A percentile compares a stretch with the other conserved stretches of the same genome.
Conservation (phyloP, 2,797 vertebrate genomes). For the Carapus acus region DNA sequence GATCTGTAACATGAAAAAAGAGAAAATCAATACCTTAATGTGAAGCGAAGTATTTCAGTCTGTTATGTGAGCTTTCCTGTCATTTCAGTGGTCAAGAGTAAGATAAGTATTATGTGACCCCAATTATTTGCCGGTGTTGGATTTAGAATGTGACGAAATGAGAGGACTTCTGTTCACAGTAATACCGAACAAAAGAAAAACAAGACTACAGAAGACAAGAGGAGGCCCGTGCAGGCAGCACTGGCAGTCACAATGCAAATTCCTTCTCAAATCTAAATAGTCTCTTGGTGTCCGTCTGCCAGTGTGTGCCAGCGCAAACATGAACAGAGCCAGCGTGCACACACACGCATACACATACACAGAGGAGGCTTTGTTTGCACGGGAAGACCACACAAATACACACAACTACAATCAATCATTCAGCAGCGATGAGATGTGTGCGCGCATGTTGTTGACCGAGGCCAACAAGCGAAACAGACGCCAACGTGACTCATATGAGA, state of each 20-base stretch:
- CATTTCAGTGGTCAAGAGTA: too few relatives aligned
- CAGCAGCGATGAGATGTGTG: conserved; percentile 1
- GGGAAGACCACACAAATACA: conserved; percentile 30
- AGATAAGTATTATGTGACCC: not conserved
- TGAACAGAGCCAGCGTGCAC: conserved; percentile 39
- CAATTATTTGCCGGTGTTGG: not conserved
- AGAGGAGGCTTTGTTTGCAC: conserved; percentile 58
- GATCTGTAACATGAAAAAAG: not conserved
- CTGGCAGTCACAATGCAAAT: conserved; percentile 65
- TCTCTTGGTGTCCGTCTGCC: conserved; percentile 56
- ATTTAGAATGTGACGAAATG: too few relatives aligned
- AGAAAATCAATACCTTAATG: not conserved
- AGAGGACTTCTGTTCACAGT: too few relatives aligned
- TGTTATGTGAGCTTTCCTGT: not conserved
- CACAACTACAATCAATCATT: conserved; percentile 29
- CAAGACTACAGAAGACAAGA: conserved; percentile 14
- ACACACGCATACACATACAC: conserved; percentile 34
- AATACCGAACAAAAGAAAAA: too few relatives aligned
- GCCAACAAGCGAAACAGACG: conserved; percentile 11
- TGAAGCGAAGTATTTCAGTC: not conserved
- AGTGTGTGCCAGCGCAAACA: conserved; percentile 53
- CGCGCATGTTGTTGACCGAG: not conserved
- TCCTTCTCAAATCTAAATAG: conserved; percentile 54
- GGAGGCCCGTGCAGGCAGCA: conserved; percentile 36
- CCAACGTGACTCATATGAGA: conserved; percentile 18